Evolutionary conservation across 2,797 vertebrate genomes (phyloP).

Genomic region (Loriculus beryllinus): DNA sequence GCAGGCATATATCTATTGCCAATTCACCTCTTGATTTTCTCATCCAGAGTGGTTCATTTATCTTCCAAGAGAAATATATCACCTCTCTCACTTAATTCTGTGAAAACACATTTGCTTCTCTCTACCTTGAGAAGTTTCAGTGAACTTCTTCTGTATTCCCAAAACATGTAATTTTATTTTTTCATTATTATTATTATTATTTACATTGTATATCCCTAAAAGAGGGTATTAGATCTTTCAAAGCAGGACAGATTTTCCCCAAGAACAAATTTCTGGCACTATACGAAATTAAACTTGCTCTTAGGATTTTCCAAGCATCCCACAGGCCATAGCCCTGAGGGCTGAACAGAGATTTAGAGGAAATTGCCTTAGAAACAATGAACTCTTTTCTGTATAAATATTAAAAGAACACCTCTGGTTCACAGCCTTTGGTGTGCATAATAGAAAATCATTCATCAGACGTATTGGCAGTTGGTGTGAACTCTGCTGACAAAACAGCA

Average conservation of each 20-base stretch:
- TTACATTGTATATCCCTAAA: not conserved
- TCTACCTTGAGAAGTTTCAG: not conserved
- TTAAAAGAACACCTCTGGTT: not conserved
- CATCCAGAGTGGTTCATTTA: not conserved
- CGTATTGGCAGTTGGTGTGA: not conserved
- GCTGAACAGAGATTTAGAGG: not conserved
- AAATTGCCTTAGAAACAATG: not conserved
- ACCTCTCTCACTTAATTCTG: not conserved
- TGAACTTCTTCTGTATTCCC: not conserved
- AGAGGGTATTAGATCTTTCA: not conserved
- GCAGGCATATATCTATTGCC: not conserved
- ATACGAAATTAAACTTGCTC: not conserved
- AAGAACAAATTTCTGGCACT: not conserved
- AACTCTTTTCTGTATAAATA: conserved; percentile 4
- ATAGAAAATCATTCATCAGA: not conserved
- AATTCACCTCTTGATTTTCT: not conserved
- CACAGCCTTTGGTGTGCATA: not conserved
- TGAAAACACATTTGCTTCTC: not conserved
- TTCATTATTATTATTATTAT: not conserved
- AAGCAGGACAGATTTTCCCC: not conserved
- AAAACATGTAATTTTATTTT: not conserved
- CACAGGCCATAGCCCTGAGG: not conserved
- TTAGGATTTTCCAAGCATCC: not conserved
- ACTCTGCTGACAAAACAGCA: not conserved
- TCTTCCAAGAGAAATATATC: not conserved